Evolutionary conservation across 2,888 invertebrate genomes (phyloP).

Genomic region (Microctonus aethiopoides): DNA sequence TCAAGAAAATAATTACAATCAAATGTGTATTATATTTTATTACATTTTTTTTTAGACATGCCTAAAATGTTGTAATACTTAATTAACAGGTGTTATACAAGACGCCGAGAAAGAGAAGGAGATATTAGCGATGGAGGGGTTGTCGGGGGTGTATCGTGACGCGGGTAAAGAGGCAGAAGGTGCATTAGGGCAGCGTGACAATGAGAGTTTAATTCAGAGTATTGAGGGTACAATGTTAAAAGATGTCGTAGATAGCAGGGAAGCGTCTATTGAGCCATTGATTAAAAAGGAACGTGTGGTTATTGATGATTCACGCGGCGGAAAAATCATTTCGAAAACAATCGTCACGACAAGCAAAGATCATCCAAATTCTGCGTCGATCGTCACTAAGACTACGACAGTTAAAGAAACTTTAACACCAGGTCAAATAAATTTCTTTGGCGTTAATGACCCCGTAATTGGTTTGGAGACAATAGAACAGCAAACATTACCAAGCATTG

Average conservation of each 20-base stretch:
- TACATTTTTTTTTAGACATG: slow-evolving; percentile 55
- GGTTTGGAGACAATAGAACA: slow-evolving; percentile 26
- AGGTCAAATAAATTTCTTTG: slow-evolving; percentile 39
- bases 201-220: slow-evolving; percentile 43
- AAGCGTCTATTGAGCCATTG: slow-evolving; percentile 46
- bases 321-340: slow-evolving; percentile 48
- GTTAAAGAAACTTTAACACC: slow-evolving; percentile 46
- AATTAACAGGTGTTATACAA: slow-evolving; percentile 68
- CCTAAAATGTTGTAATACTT: slow-evolving; percentile 66
- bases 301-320: slow-evolving; percentile 44
- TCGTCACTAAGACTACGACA: slow-evolving; percentile 51
- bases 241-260: slow-evolving; percentile 33
- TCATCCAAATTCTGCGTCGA: slow-evolving; percentile 43
- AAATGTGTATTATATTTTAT: slow-evolving; percentile 41
- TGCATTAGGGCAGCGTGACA: slow-evolving; percentile 51
- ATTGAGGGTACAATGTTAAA: slow-evolving; percentile 35
- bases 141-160: slow-evolving; percentile 66
- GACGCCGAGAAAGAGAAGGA: slow-evolving; percentile 67
- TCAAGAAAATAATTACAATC: slow-evolving; percentile 20
- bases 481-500: background rate
- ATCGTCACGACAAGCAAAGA: slow-evolving; percentile 46
- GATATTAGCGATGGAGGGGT: slow-evolving; percentile 67
- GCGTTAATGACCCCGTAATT: slow-evolving; percentile 39
- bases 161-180: slow-evolving; percentile 62
- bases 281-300: slow-evolving; percentile 49